Evolutionary conservation across 1,140 invertebrate genomes (phyloP), one percentile per base, ranked within the genome.

Genomic region (Macrobrachium nipponense): DNA sequence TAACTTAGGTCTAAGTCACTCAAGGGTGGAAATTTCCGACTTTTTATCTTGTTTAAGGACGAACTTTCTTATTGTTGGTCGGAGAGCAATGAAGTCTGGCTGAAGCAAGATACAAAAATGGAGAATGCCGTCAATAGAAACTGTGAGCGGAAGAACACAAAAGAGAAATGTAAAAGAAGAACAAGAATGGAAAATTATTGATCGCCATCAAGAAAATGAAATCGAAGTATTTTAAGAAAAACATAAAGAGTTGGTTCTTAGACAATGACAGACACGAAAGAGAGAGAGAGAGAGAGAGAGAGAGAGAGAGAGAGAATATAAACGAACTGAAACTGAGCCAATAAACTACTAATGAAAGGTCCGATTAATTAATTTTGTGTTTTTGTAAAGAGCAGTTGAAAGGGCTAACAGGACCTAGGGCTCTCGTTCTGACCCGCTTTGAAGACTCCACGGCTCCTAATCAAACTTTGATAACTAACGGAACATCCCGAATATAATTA

Each of bases 201-300:
- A 36, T 3, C 6, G 23, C 17, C 58, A 44, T 20, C 5, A 20
- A 51, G 27, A 20, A 44, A 51, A 20, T 0, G 73, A 76, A 20
- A 76, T 36, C 27, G 64, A 3, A 5, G 64, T 0, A 23, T 0
- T 36, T 36, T 36, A 36, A 36, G 1, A 36, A 36, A 36, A 36
- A 36, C 27, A 36, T n/a, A 36, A 36, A 36, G 27, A 1, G 27
- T 8, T 8, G 72, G 18, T 23, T 18, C 11, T 43, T 7, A 75
- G 23, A n/a, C n/a, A n/a, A n/a, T 14, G 72, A 75, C 3, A 44
- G 72, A 75, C n/a, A n/a, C n/a, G 27, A 43, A 27, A 44, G 72
- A 75, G 72, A 43, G 72, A n/a, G 27, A 36, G 72, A 75, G 72
- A 43, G 72, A n/a, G 27, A 43, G 27, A 36, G 72, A 44, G 27